A percentile compares a stretch with the other conserved stretches of the same genome.
phyloP scores from a whole-genome alignment of 2,888 invertebrate genomes.

The Sminthurinus aureus region DNA sequence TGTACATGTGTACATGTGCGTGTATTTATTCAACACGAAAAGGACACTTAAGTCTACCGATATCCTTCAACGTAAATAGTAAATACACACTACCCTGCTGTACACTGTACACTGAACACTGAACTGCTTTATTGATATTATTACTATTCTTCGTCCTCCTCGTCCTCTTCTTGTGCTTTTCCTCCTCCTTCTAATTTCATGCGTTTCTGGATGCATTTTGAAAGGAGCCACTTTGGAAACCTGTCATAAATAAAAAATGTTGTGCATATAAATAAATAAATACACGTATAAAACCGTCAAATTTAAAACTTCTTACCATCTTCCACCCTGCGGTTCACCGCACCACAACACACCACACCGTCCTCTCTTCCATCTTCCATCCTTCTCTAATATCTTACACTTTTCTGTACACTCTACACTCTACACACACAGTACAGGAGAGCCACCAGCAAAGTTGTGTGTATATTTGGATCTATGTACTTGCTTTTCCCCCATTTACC shows the following conservation, averaged over 20 bases:
- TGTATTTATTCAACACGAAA: too few species aligned
- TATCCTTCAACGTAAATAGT: too few species aligned
- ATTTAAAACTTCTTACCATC: background rate
- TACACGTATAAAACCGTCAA: constrained; percentile 25
- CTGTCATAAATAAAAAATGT: constrained; percentile 23
- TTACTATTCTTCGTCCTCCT: too few species aligned
- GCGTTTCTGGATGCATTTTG: constrained; percentile 3
- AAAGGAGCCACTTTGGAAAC: background rate
- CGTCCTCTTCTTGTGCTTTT: too few species aligned
- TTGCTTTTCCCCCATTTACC: too few species aligned
- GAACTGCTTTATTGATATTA: too few species aligned
- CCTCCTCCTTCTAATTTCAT: background rate
- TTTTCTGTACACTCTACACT: background rate
- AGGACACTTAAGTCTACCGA: too few species aligned
- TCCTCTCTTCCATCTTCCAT: background rate
- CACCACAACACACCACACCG: background rate
- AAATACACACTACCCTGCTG: too few species aligned
- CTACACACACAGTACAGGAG: background rate
- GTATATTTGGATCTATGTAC: too few species aligned
- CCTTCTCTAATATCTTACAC: background rate
- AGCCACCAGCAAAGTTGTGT: background rate
- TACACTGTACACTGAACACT: too few species aligned
- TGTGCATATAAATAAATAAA: constrained; percentile 14
- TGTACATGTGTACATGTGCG: too few species aligned
- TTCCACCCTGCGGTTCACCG: background rate